These are phyloP conservation scores for Aphelinus atriplicis DNA, from an alignment of 1,140 invertebrate genomes.

Conservation along the genomic window DNA sequence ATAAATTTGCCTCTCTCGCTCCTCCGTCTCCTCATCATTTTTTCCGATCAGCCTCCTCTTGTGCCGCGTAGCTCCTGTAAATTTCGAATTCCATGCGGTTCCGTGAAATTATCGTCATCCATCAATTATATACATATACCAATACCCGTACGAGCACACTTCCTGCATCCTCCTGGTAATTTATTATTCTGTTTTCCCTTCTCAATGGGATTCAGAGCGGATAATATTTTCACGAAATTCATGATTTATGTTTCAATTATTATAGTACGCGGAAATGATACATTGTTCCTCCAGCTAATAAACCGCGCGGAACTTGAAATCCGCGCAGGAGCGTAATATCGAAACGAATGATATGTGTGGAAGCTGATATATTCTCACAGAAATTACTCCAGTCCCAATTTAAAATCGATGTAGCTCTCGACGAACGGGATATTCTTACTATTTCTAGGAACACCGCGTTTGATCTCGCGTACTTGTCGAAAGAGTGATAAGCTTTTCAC, in stretches of 20 bases:
- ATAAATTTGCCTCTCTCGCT: constrained; percentile 32
- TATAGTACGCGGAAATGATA: background rate
- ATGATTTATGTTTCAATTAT: constrained; percentile 17
- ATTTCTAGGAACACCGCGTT: too few relatives aligned
- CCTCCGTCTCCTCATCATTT: background rate
- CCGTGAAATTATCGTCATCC: constrained; percentile 28
- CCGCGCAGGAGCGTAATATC: too few relatives aligned
- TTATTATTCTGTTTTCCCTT: constrained; percentile 22
- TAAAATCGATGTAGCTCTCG: too few relatives aligned
- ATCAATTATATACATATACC: constrained; percentile 11
- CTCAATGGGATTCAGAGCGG: background rate
- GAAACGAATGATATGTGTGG: too few relatives aligned
- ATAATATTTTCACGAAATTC: background rate
- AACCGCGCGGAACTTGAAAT: too few relatives aligned
- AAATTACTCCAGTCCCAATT: too few relatives aligned
- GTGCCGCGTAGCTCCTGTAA: constrained; percentile 31
- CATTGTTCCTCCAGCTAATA: too few relatives aligned
- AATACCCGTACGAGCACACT: constrained; percentile 5
- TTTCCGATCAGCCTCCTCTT: constrained; percentile 9
- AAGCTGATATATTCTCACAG: too few relatives aligned
- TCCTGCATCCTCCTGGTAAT: constrained; percentile 23
- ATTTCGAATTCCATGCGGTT: constrained; percentile 33
- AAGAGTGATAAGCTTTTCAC: too few relatives aligned
- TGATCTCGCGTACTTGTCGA: too few relatives aligned
- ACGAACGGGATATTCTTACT: too few relatives aligned